Evolutionary conservation across 2,113 vertebrate species (phyloP), one percentile per base, ranked within the genome.

Genomic region (Misgurnus mizolepis): DNA sequence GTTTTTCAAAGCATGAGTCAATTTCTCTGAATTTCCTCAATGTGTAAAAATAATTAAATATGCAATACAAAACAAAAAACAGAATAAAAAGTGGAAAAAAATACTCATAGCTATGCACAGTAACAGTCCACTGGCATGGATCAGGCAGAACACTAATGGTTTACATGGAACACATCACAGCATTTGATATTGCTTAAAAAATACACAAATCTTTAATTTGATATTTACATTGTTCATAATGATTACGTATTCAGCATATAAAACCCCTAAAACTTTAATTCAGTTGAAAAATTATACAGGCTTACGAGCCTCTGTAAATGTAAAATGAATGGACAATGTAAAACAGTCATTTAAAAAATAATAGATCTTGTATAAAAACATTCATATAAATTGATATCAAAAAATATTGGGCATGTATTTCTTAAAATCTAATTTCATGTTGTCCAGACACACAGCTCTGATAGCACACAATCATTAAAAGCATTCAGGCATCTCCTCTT

Each of bases 401-500:
- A 55, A 56, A 56, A n/a, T n/a, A 18, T 56, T n/a, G 1, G 22
- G 22, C 22, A 22, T 56, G 50, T 4, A 53, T 14, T 5, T 14
- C 12, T 53, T 15, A 53, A 14, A 53, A 53, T 15, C 50, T 53
- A 53, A 14, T 53, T 15, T 3, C 55, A 56, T 5, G 55, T 56
- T 56, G 55, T 58, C 55, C 55, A 58, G 17, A 58, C 17, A 58
- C 5, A 6, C 15, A 3, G 5, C 53, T 17, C 53, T 56, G 17
- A 56, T 56, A 50, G 3, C 12, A 55, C 12, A 56, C 76, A 56
- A 17, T 86, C 27, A 53, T 7, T 68, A 83, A 27, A 83, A 70
- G 76, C 77, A 80, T 78, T 72, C 4, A 43, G 60, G 78, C 61
- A 11, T 53, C 67, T 74, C 76, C 18, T 79, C 95, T 97, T 93